phyloP scores from a whole-genome alignment of 2,113 vertebrate species.

The Poeciliopsis occidentalis region DNA sequence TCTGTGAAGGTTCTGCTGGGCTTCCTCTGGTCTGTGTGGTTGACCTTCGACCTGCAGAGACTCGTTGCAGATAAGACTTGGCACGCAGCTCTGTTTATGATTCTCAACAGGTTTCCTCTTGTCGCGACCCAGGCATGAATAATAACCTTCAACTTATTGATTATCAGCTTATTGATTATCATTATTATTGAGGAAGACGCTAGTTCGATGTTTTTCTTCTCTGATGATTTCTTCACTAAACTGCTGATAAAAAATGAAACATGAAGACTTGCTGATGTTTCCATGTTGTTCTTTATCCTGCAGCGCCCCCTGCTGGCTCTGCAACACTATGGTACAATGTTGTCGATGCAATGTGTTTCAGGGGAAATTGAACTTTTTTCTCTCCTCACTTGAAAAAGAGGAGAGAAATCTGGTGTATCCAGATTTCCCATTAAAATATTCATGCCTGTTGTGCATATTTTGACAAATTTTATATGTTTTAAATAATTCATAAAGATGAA shows the following conservation, averaged over 20 bases:
- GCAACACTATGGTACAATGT: background rate
- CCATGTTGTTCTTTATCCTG: background rate
- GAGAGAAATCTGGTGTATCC: too few species aligned
- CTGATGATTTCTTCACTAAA: background rate
- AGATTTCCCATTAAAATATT: too few species aligned
- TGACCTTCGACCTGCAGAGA: too few species aligned
- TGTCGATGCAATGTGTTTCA: background rate
- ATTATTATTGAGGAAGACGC: too few species aligned
- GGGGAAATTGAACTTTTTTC: too few species aligned
- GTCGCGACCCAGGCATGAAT: background rate
- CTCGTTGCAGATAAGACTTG: conserved; percentile 10
- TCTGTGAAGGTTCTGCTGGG: too few species aligned
- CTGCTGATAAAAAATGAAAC: background rate
- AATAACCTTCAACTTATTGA: background rate
- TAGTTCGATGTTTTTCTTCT: too few species aligned
- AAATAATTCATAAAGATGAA: background rate
- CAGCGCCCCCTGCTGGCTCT: conserved; percentile 18
- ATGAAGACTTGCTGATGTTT: background rate
- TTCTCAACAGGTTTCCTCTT: background rate
- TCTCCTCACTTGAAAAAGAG: too few species aligned
- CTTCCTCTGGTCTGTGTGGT: too few species aligned
- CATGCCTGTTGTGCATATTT: background rate
- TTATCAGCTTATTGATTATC: too few species aligned
- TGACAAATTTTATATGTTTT: background rate
- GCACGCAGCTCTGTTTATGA: conserved; percentile 1